phyloP scores from a whole-genome alignment of 2,113 vertebrate species.

The Datnioides undecimradiatus region DNA sequence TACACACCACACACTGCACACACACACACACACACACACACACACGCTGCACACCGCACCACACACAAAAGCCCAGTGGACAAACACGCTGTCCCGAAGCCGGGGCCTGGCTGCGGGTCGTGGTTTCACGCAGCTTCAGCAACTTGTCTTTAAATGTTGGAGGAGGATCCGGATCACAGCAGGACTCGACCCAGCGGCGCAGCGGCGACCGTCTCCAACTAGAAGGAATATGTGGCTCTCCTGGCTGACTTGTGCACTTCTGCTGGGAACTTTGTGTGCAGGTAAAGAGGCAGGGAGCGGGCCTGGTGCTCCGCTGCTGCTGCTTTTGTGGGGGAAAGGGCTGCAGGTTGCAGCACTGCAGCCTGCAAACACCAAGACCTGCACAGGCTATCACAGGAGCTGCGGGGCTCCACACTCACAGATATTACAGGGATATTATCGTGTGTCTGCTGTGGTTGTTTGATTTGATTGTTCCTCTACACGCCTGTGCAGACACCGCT shows the following conservation, averaged over 20 bases:
- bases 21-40: slow-evolving; percentile 1
- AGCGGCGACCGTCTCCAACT: slow-evolving; percentile 4
- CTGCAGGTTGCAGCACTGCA: slow-evolving; percentile 23
- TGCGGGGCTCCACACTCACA: too few relatives aligned
- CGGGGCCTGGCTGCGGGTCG: slow-evolving; percentile 39
- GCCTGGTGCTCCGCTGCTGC: background rate
- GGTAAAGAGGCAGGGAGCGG: slow-evolving; percentile 74
- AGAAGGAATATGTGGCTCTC: slow-evolving; percentile 84
- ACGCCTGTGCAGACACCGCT: too few relatives aligned
- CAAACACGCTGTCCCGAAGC: background rate
- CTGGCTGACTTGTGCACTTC: slow-evolving; percentile 86
- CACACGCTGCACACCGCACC: background rate
- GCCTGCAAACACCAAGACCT: background rate
- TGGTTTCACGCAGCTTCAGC: background rate
- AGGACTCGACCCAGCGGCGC: slow-evolving; percentile 9
- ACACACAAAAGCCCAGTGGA: slow-evolving; percentile 28
- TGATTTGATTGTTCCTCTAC: too few relatives aligned
- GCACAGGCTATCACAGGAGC: too few relatives aligned
- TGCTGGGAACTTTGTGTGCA: slow-evolving; percentile 89
- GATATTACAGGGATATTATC: too few relatives aligned
- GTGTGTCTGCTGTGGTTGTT: too few relatives aligned
- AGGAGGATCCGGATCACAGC: slow-evolving; percentile 32
- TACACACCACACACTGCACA: background rate
- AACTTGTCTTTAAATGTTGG: slow-evolving; percentile 37
- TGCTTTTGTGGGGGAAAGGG: slow-evolving; percentile 3